phyloP scores from a whole-genome alignment of 1,140 invertebrate genomes.

The Meloidogyne floridensis region DNA sequence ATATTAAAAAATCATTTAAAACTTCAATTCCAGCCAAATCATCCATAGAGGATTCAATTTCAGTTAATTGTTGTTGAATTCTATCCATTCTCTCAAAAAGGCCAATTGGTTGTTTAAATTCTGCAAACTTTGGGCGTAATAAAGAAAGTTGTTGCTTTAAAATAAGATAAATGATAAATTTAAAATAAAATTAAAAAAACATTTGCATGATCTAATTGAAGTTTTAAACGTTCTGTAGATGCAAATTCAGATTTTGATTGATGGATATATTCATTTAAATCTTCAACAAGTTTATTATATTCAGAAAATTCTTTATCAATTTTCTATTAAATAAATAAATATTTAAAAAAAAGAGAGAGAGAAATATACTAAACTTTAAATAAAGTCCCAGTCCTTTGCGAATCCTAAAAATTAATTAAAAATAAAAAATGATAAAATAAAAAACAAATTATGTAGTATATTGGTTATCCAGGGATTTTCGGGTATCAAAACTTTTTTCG shows the following conservation, averaged over 20 bases:
- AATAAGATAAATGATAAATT: neutral
- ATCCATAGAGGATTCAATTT: constrained; percentile 55
- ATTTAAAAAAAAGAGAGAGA: neutral
- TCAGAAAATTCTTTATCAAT: constrained; percentile 54
- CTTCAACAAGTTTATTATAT: constrained; percentile 52
- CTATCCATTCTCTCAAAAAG: constrained; percentile 55
- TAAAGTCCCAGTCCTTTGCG: constrained; percentile 12
- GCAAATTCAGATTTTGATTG: constrained; percentile 48
- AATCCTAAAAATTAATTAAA: constrained; percentile 7
- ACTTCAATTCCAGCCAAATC: constrained; percentile 49
- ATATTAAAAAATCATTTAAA: neutral
- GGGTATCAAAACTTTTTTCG: too few relatives aligned
- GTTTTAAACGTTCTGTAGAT: constrained; percentile 52
- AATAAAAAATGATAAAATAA: too few relatives aligned
- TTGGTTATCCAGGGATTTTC: too few relatives aligned
- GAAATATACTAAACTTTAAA: constrained; percentile 20
- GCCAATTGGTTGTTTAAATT: constrained; percentile 60
- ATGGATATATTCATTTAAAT: constrained; percentile 53
- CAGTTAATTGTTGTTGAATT: constrained; percentile 37
- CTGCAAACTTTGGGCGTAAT: constrained; percentile 51
- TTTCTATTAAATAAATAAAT: constrained; percentile 48
- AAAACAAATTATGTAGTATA: too few relatives aligned
- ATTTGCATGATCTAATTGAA: constrained; percentile 56
- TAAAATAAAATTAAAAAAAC: constrained; percentile 11
- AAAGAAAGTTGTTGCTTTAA: constrained; percentile 55